Percentiles rank a stretch among this genome's conserved stretches.
Conservation (phyloP, 2,113 vertebrate species). For the Alexandromys fortis region DNA sequence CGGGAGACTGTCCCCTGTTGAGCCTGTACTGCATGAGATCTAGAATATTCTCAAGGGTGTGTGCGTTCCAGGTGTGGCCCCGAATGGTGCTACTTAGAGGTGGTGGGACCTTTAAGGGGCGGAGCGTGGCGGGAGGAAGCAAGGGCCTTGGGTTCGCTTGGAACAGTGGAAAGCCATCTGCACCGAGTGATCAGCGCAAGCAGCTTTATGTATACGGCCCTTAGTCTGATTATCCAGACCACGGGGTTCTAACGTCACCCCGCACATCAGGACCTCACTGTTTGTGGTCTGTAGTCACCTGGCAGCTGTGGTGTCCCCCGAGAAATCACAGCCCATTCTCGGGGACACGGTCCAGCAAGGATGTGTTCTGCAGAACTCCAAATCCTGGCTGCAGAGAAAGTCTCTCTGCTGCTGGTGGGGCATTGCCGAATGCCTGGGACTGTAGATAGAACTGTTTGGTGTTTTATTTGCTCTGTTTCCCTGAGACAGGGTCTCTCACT, state of each 20-base stretch:
- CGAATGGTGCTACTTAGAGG: background rate
- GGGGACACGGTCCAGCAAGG: background rate
- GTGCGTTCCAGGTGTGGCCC: background rate
- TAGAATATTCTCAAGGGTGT: background rate
- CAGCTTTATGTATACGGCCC: slow-evolving; percentile 1
- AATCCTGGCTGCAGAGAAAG: background rate
- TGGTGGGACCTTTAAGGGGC: background rate
- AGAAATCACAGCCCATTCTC: too few relatives aligned
- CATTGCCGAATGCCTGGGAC: background rate
- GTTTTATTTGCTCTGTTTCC: background rate
- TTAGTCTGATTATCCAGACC: slow-evolving; percentile 47
- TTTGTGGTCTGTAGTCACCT: background rate
- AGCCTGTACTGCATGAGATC: background rate
- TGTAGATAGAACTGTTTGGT: background rate
- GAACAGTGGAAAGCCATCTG: too few relatives aligned
- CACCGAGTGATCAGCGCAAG: background rate
- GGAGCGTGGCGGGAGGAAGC: background rate
- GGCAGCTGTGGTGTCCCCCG: background rate
- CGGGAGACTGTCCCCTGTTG: background rate
- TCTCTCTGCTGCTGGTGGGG: background rate
- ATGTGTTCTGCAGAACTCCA: background rate
- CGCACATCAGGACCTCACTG: slow-evolving; percentile 45
- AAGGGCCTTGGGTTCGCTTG: too few relatives aligned
- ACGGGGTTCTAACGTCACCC: background rate
- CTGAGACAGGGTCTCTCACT: background rate